phyloP scores from a whole-genome alignment of 2,797 vertebrate species.

The Phylloscopus collybita region DNA sequence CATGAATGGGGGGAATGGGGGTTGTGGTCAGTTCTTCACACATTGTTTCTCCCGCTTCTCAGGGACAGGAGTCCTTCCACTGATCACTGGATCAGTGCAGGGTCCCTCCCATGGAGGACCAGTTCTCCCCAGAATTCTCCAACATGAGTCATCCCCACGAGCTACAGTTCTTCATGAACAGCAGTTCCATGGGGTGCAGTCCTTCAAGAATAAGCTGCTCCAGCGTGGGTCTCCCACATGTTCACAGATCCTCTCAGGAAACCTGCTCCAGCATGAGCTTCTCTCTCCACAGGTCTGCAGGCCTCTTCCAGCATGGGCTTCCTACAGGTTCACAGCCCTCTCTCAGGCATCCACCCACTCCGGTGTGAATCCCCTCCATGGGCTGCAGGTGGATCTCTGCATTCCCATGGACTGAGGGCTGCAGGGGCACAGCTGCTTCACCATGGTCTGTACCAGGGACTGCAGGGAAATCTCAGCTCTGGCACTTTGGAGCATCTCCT shows the following conservation, averaged over 20 bases:
- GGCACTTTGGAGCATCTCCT: background rate
- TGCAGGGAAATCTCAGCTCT: background rate
- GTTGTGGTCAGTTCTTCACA: background rate
- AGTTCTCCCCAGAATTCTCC: background rate
- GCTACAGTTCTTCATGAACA: background rate
- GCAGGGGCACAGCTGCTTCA: background rate
- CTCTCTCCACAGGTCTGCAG: background rate
- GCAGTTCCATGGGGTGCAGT: background rate
- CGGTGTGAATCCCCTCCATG: background rate
- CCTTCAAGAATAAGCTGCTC: background rate
- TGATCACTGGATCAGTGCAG: background rate
- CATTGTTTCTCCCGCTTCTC: accelerated
- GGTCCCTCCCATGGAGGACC: background rate
- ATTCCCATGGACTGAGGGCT: background rate
- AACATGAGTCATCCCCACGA: accelerated
- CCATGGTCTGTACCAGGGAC: background rate
- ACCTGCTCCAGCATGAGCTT: background rate
- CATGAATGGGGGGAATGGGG: background rate
- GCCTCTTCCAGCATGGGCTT: background rate
- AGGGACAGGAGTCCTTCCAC: background rate
- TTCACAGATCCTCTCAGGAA: background rate
- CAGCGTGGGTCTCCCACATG: background rate
- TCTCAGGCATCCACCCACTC: background rate
- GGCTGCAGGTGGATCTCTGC: background rate
- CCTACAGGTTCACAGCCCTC: background rate